Evolutionary conservation across 2,888 invertebrate genomes (phyloP).

Genomic region (Leptarthrus brevirostris): DNA sequence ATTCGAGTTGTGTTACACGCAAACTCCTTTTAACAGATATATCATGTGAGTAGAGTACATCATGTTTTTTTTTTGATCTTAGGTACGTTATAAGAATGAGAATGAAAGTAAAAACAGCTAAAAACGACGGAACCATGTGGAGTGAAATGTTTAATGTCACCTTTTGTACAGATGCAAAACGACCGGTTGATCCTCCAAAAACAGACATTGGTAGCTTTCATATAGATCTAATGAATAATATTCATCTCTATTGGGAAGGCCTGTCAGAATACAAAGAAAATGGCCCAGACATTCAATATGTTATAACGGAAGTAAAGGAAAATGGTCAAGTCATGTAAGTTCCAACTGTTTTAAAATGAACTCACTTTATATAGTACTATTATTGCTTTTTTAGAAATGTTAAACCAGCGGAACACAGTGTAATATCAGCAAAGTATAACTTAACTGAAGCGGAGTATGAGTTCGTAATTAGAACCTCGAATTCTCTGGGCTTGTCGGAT

Average conservation of each 20-base stretch:
- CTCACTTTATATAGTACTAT: no score
- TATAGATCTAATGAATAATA: constrained; percentile 71
- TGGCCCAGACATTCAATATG: constrained; percentile 80
- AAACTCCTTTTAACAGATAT: no score
- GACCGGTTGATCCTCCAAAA: constrained; percentile 76
- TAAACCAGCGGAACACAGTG: constrained; percentile 12
- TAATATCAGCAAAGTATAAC: constrained; percentile 43
- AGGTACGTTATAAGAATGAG: constrained; percentile 79
- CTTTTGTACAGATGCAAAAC: constrained; percentile 70
- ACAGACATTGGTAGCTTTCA: constrained; percentile 80
- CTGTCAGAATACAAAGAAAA: constrained; percentile 77
- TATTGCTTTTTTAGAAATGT: not conserved
- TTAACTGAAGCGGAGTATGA: constrained; percentile 47
- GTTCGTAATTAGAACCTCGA: constrained; percentile 73
- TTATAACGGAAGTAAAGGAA: constrained; percentile 67
- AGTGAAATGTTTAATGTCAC: constrained; percentile 74
- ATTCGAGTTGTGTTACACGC: no score
- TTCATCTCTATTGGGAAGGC: constrained; percentile 84
- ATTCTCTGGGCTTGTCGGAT: constrained; percentile 72
- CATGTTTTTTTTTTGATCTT: constrained; percentile 61
- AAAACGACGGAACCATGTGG: constrained; percentile 73
- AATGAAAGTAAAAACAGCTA: constrained; percentile 71
- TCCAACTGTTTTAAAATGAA: no score
- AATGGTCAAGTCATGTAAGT: constrained; percentile 58
- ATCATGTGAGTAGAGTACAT: no score